phyloP scores from a whole-genome alignment of 1,140 invertebrate genomes.

The Ostrea edulis region DNA sequence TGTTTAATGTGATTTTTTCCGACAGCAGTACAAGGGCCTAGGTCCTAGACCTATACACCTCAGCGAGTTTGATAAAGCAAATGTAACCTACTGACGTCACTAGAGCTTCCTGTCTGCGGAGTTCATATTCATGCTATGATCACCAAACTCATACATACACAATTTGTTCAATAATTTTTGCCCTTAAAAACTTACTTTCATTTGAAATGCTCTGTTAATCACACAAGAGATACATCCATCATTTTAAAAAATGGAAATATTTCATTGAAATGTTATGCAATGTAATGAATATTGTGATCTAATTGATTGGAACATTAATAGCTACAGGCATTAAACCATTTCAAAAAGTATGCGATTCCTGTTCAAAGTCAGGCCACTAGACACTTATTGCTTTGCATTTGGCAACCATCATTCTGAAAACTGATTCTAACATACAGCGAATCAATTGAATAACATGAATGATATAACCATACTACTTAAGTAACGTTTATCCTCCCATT shows the following conservation, averaged over 20 bases:
- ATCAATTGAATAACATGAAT: too few species aligned
- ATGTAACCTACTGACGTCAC: not conserved
- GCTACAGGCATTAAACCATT: not conserved
- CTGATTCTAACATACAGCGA: too few species aligned
- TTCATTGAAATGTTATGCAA: not conserved
- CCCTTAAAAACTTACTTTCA: conserved; percentile 6
- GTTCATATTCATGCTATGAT: conserved; percentile 16
- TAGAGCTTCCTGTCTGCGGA: not conserved
- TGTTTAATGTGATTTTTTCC: not conserved
- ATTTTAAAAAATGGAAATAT: not conserved
- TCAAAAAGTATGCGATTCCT: not conserved
- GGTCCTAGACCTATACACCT: not conserved
- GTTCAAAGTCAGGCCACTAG: not conserved
- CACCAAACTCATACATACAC: conserved; percentile 13
- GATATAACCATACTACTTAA: too few species aligned
- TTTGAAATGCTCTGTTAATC: not conserved
- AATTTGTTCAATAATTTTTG: conserved; percentile 27
- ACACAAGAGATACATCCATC: not conserved
- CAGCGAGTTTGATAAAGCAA: conserved; percentile 2
- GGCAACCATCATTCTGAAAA: not conserved
- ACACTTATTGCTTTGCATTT: not conserved
- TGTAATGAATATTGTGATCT: not conserved
- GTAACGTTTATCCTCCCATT: too few species aligned
- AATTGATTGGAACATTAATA: conserved; percentile 13
- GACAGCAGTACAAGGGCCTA: conserved; percentile 16